Conservation (phyloP, 2,888 invertebrate genomes). For the Neuroscelio doddi region DNA sequence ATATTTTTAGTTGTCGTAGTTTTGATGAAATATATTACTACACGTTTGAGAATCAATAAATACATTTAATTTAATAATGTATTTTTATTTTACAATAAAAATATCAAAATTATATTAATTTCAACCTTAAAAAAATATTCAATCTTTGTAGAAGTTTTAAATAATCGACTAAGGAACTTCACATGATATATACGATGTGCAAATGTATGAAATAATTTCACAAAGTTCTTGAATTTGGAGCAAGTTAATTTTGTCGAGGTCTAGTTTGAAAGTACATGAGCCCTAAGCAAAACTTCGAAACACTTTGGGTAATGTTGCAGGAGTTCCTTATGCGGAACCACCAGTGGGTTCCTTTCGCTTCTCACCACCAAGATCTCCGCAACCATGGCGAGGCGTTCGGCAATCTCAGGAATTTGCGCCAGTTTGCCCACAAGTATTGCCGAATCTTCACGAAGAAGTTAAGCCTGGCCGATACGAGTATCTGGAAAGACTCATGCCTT, state of each 20-base stretch:
- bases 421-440: constrained; percentile 90
- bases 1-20: no score
- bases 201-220: constrained; percentile 8
- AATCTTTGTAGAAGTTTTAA: constrained; percentile 24
- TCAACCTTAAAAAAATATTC: no score
- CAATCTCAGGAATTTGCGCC: constrained; percentile 82
- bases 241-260: constrained; percentile 9
- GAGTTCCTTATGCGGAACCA: constrained; percentile 87
- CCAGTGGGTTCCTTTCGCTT: constrained; percentile 84
- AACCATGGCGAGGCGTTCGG: constrained; percentile 84
- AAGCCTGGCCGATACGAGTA: constrained; percentile 80
- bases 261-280: constrained; percentile 1
- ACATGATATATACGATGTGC: neutral
- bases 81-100: no score
- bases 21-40: no score
- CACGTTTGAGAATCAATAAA: no score
- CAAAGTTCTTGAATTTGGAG: constrained; percentile 8
- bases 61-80: no score
- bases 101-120: no score
- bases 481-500: constrained; percentile 81
- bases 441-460: constrained; percentile 77
- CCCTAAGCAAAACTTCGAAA: constrained; percentile 4
- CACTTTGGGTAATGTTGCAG: constrained; percentile 51
- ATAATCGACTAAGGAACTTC: constrained; percentile 14
- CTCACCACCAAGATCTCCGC: constrained; percentile 89